A percentile compares a stretch with the other conserved stretches of the same genome.
phyloP scores from a whole-genome alignment of 2,888 invertebrate genomes.

The Eumerus sabulonum region DNA sequence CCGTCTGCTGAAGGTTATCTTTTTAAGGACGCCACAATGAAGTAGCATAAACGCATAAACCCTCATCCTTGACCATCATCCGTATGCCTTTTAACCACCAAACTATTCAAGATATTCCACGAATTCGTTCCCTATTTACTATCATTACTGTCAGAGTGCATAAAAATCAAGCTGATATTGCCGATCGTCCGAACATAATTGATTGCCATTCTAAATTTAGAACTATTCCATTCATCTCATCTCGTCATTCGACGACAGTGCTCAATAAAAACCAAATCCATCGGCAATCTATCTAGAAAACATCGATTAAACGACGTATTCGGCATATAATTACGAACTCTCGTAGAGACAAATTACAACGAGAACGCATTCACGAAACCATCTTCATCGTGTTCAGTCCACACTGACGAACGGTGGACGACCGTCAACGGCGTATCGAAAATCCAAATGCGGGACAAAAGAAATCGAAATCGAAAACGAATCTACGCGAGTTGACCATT shows the following conservation, averaged over 20 bases:
- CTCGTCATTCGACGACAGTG: constrained; percentile 26
- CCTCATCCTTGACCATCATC: too few species aligned
- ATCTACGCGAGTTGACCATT: constrained; percentile 13
- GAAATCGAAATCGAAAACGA: constrained; percentile 58
- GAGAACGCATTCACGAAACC: constrained; percentile 27
- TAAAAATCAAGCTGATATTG: constrained; percentile 55
- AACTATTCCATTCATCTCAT: constrained; percentile 47
- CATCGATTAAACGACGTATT: constrained; percentile 30
- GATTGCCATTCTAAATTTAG: constrained; percentile 63
- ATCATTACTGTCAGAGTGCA: constrained; percentile 64
- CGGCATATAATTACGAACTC: constrained; percentile 56
- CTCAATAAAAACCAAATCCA: too few species aligned
- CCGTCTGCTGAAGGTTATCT: too few species aligned
- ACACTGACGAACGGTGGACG: too few species aligned
- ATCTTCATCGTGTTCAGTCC: not conserved
- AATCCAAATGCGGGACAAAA: constrained; percentile 24
- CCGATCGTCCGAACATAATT: constrained; percentile 48
- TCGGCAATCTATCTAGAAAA: constrained; percentile 6
- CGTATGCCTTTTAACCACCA: too few species aligned
- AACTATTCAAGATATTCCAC: too few species aligned
- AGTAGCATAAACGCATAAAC: too few species aligned
- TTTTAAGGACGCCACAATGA: too few species aligned
- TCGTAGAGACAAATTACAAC: constrained; percentile 59
- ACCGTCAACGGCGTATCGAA: too few species aligned
- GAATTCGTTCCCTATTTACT: constrained; percentile 9